Percentiles rank a stretch among this genome's conserved stretches.
Evolutionary conservation across 2,888 invertebrate species (phyloP).

Genomic region (Drosophila kuntzei): DNA sequence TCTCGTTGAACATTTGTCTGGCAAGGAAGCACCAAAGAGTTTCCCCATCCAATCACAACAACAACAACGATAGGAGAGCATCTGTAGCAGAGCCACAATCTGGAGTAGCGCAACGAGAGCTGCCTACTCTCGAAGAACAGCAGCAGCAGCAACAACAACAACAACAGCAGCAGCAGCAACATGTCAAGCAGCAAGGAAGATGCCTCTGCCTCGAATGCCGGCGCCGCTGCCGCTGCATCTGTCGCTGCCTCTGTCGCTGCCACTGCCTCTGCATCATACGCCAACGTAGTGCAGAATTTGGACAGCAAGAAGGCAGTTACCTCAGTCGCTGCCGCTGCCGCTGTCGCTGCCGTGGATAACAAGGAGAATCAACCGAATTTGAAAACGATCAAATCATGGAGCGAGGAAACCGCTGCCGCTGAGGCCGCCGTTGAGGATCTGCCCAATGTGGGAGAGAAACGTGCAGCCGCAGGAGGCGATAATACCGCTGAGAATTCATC

Average conservation of each 20-base stretch:
- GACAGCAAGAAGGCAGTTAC: slow-evolving; percentile 70
- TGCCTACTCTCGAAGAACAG: slow-evolving; percentile 61
- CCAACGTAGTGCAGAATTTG: slow-evolving; percentile 88
- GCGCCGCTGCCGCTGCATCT: slow-evolving; percentile 51
- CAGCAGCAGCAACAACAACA: slow-evolving; percentile 34
- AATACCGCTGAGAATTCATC: slow-evolving; percentile 84
- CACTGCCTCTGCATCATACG: slow-evolving; percentile 87
- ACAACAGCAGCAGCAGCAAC: slow-evolving; percentile 23
- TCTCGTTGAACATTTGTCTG: slow-evolving; percentile 55
- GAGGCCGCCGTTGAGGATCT: slow-evolving; percentile 66
- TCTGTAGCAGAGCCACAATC: slow-evolving; percentile 47
- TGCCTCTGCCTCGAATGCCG: no score
- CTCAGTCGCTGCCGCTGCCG: slow-evolving; percentile 13
- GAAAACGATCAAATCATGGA: slow-evolving; percentile 83
- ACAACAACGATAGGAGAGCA: slow-evolving; percentile 33
- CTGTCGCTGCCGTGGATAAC: slow-evolving; percentile 54
- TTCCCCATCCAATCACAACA: slow-evolving; percentile 64
- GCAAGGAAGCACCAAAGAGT: slow-evolving; percentile 83
- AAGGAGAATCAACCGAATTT: slow-evolving; percentile 83
- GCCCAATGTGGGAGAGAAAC: slow-evolving; percentile 84
- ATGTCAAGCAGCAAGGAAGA: slow-evolving; percentile 84
- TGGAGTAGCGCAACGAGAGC: slow-evolving; percentile 57
- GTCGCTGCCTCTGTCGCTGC: slow-evolving; percentile 85
- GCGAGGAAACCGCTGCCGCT: slow-evolving; percentile 82
- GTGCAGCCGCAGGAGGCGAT: slow-evolving; percentile 81